These are phyloP conservation scores for Papio anubis DNA, from an alignment of 2,113 vertebrate genomes.

Conservation along the genomic window DNA sequence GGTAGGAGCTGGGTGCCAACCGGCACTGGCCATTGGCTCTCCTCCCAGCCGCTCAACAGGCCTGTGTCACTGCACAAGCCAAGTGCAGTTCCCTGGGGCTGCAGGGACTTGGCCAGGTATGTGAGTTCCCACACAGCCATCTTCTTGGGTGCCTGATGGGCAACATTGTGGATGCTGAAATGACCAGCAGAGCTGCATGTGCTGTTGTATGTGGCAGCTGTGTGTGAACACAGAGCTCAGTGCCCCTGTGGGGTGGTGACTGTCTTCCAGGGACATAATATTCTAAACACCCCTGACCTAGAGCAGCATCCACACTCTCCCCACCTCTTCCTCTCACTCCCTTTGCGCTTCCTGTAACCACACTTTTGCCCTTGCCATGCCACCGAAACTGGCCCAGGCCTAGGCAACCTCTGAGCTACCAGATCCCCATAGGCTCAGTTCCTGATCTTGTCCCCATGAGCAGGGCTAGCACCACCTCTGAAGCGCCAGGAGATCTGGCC, in stretches of 20 bases:
- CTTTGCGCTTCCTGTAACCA: background rate
- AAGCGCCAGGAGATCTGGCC: background rate
- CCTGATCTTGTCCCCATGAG: rapidly evolving
- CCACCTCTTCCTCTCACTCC: background rate
- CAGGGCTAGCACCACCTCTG: rapidly evolving
- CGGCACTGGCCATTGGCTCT: background rate
- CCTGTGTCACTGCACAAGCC: background rate
- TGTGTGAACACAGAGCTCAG: background rate
- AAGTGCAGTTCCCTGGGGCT: background rate
- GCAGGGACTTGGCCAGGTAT: background rate
- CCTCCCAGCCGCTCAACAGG: background rate
- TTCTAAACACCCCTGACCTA: background rate
- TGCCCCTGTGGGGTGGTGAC: background rate
- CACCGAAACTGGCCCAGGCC: background rate
- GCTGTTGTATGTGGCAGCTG: rapidly evolving
- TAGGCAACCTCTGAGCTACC: background rate
- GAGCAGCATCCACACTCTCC: rapidly evolving
- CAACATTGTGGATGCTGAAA: background rate
- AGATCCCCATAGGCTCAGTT: background rate
- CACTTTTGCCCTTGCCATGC: rapidly evolving
- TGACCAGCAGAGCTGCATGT: background rate
- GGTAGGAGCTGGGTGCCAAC: background rate
- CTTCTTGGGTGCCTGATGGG: background rate
- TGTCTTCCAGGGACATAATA: background rate
- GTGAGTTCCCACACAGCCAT: background rate